Percentiles rank a stretch among this genome's conserved stretches.
Evolutionary conservation across 2,113 vertebrate species (phyloP).

Genomic region (Solenodon paradoxus): DNA sequence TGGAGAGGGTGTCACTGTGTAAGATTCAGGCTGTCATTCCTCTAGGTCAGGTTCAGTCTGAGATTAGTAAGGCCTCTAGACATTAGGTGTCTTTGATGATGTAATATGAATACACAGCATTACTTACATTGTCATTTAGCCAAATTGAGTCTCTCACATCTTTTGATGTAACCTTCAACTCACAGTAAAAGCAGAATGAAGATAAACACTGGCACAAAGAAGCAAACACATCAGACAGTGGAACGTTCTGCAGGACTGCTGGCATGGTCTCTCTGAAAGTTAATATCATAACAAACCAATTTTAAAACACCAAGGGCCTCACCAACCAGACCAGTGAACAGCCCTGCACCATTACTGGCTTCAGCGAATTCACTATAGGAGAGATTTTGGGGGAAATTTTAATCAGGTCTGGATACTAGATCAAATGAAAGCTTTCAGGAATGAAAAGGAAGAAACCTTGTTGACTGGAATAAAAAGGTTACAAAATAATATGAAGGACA

Average conservation of each 20-base stretch:
- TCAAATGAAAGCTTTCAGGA: not conserved
- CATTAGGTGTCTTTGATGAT: not conserved
- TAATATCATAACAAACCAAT: not conserved
- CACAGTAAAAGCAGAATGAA: not conserved
- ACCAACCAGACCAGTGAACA: not conserved
- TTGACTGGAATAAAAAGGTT: not conserved
- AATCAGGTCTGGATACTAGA: not conserved
- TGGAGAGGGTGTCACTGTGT: not conserved
- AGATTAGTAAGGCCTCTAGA: not conserved
- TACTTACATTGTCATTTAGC: not conserved
- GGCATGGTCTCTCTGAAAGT: not conserved
- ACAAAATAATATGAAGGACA: not conserved
- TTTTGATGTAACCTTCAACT: not conserved
- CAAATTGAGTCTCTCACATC: not conserved
- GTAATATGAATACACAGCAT: not conserved
- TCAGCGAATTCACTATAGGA: not conserved
- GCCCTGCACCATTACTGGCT: not conserved
- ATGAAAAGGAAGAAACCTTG: not conserved
- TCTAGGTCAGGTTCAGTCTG: not conserved
- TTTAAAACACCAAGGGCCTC: not conserved
- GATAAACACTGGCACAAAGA: not conserved
- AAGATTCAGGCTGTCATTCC: not conserved
- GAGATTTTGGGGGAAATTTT: not conserved
- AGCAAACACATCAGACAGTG: not conserved
- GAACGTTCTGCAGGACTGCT: not conserved